These are phyloP conservation scores for Drosophila kikkawai DNA, from an alignment of 1,140 invertebrate genomes.

Conservation along the genomic window DNA sequence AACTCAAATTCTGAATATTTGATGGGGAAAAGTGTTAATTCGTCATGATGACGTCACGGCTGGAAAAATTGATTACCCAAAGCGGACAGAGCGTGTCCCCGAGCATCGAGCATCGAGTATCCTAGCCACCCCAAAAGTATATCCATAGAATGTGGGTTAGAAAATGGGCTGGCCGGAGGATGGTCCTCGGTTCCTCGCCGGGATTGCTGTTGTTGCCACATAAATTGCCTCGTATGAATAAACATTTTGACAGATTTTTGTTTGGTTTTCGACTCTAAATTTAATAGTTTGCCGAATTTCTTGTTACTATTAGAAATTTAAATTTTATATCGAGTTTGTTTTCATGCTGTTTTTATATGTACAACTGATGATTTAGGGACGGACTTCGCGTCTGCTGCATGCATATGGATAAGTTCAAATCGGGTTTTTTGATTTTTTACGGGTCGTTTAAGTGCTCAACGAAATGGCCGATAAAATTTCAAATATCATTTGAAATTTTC, in stretches of 20 bases:
- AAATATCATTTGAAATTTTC: constrained; percentile 8
- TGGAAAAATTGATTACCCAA: constrained; percentile 63
- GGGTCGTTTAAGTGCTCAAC: constrained; percentile 42
- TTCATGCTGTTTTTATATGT: constrained; percentile 32
- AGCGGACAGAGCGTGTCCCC: constrained; percentile 63
- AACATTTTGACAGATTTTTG: constrained; percentile 66
- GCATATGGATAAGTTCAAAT: constrained; percentile 35
- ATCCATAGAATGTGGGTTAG: constrained; percentile 17
- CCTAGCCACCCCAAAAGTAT: constrained; percentile 32
- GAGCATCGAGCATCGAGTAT: constrained; percentile 9
- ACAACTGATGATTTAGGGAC: constrained; percentile 32
- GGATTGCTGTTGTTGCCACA: constrained; percentile 13
- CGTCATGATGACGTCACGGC: constrained; percentile 76
- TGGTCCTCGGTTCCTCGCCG: constrained; percentile 8
- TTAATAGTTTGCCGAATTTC: constrained; percentile 62
- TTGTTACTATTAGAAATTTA: constrained; percentile 44
- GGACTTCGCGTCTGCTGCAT: constrained; percentile 9
- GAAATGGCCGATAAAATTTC: constrained; percentile 40
- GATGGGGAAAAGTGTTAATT: constrained; percentile 64
- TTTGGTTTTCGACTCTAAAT: constrained; percentile 53
- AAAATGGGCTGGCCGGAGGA: constrained; percentile 12
- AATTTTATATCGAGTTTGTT: constrained; percentile 54
- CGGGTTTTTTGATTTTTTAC: constrained; percentile 39
- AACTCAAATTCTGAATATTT: constrained; percentile 30
- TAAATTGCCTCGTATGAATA: constrained; percentile 62